Conservation (phyloP, 2,888 invertebrate genomes). For the Sinhomidia bicolor region DNA sequence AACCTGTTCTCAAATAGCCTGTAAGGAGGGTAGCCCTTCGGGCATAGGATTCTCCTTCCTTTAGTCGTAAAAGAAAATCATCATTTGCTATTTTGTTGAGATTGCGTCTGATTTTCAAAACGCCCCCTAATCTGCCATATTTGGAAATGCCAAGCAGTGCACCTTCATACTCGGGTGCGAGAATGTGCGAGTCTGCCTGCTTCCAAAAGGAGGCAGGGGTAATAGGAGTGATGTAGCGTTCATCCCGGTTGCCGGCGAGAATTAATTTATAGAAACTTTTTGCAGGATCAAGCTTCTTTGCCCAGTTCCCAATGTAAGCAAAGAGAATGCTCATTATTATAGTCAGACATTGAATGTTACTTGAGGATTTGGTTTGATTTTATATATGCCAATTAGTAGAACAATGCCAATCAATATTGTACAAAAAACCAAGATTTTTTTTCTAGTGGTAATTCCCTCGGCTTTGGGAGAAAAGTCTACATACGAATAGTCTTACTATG, state of each 20-base stretch:
- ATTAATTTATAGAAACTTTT: constrained; percentile 87
- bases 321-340: constrained; percentile 49
- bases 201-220: constrained; percentile 85
- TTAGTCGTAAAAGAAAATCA: no score
- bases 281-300: constrained; percentile 79
- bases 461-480: no score
- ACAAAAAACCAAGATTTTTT: no score
- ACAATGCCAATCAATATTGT: no score
- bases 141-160: constrained; percentile 48
- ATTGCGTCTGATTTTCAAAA: constrained; percentile 39
- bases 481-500: no score
- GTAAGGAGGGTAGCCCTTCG: constrained; percentile 30
- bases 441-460: no score
- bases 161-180: constrained; percentile 3
- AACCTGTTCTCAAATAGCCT: background rate
- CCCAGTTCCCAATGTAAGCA: constrained; percentile 63
- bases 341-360: background rate
- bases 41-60: no score
- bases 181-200: constrained; percentile 82
- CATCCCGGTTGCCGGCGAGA: constrained; percentile 90
- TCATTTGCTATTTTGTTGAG: background rate
- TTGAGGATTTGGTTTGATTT: background rate
- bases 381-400: no score
- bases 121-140: constrained; percentile 2
- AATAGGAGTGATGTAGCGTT: constrained; percentile 87